Percentiles rank a stretch among this genome's conserved stretches.
These are phyloP conservation scores for Alcis repandata DNA, from an alignment of 2,888 invertebrate genomes.

Conservation along the genomic window DNA sequence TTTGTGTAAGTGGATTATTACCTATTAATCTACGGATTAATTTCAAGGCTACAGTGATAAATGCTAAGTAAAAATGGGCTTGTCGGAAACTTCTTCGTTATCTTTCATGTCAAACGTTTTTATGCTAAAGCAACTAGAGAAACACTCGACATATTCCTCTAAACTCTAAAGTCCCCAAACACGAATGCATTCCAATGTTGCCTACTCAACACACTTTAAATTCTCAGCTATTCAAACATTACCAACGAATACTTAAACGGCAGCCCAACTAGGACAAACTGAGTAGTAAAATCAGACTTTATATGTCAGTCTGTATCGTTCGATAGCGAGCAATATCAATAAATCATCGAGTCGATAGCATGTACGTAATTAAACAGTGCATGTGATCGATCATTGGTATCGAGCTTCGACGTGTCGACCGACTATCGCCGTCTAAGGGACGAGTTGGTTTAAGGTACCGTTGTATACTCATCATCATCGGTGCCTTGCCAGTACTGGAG, in stretches of 20 bases:
- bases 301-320: constrained; percentile 55
- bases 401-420: constrained; percentile 35
- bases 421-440: constrained; percentile 22
- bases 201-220: constrained; percentile 21
- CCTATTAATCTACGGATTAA: constrained; percentile 56
- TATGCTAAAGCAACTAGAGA: not conserved
- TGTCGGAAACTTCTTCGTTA: not conserved
- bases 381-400: constrained; percentile 75
- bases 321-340: constrained; percentile 77
- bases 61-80: not conserved
- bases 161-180: constrained; percentile 9
- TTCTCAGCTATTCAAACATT: constrained; percentile 36
- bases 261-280: constrained; percentile 25
- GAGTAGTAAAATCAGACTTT: constrained; percentile 43
- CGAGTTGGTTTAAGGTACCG: constrained; percentile 19
- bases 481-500: no score
- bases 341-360: constrained; percentile 78
- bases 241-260: constrained; percentile 18
- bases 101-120: not conserved
- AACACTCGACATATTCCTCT: not conserved
- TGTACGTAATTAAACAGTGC: constrained; percentile 74
- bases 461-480: no score
- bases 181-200: constrained; percentile 23
- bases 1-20: constrained; percentile 59
- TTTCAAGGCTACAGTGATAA: constrained; percentile 53